Evolutionary conservation across 2,888 invertebrate species (phyloP), one percentile per base, ranked within the genome.

Genomic region (Labia minor): DNA sequence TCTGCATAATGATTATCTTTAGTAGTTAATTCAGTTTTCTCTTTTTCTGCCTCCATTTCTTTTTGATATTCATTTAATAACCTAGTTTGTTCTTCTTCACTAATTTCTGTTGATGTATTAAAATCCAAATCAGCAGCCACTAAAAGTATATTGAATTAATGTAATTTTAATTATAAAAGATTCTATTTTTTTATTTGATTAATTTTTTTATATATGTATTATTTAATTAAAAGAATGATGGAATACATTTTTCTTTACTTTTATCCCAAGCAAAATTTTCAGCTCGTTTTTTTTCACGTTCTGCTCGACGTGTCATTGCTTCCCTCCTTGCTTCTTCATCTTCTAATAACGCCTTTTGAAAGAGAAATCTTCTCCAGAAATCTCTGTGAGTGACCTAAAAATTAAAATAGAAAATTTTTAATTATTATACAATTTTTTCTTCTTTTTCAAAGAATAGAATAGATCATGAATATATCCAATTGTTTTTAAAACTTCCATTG

Each of bases 331-430:
- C 87, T 72, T 90, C 81, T 1, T 87, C 85, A 76, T 89, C 86
- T 73, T 89, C 86, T 1, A 90, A 78, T 63, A 89, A 78, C n/a
- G 90, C 88, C 74, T 90, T 86, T 74, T 88, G 87, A 79, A 90
- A 92, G 73, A 90, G 81, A 76, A 91, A 92, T 64, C 90, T 82
- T 75, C 88, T 86, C 92, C 92, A 92, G 77, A 92, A 92, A 69
- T 87, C 81, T 19, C 85, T 83, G 73, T 89, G 86, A 1, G 86
- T 81, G 16, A 91, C 87, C 81, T 82, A 70, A 20, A 70, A 70
- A 67, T 20, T 63, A 66, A 68, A 63, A 21, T 14, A 19, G 14
- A 26, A 19, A 26, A 3, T 37, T 62, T 62, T 62, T n/a, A 16
- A 19, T n/a, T n/a, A 62, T 19, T 8, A 19, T 62, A 0, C 1